Base-by-base conservation (phyloP, 2,888 invertebrate species). In the Sarcophaga caerulescens region DNA sequence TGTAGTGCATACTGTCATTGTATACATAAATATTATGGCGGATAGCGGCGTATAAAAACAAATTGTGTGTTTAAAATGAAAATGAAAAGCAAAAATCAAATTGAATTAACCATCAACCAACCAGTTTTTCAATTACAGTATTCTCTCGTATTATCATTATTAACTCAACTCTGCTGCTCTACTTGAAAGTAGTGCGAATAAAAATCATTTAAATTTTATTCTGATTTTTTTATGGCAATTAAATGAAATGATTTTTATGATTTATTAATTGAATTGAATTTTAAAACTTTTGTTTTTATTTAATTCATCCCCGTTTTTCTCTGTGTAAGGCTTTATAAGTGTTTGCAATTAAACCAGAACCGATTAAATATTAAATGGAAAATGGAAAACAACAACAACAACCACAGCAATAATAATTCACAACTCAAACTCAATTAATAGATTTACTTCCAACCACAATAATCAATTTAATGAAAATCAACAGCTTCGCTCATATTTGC, bases 221-320 rank as follows among this genome's bases (percentile, higher is more conserved):
- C 52, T 47, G 11, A 0, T 47, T 47, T 47, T 47, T 47, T 47
- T 4, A 35, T 35, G 10, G 35, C 8, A 35, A 63, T 76, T 12
- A 23, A 76, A 71, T 71, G 47, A 76, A 82, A 59, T 71, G 19
- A 66, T 81, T 71, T 82, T 71, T 47, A 76, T 82, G 81, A 76
- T 71, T 82, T 82, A 82, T 71, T 82, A 82, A 82, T 71, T 70
- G 63, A 70, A 76, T 70, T 52, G 63, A 59, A 70, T 70, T 52
- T 76, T 44, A n/a, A 60, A 63, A 2, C 21, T 8, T 14, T 75
- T 66, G 45, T 66, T 17, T 66, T 74, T 74, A 21, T 63, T 70
- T 70, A 6, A 35, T 70, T 12, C 25, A 70, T 21, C 3, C 35
- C 23, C 60, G 52, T 14, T 70, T 12, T 10, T 10, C 35, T 35